Evolutionary conservation across 2,113 vertebrate species (phyloP).

Genomic region (Muscicapa adusta): DNA sequence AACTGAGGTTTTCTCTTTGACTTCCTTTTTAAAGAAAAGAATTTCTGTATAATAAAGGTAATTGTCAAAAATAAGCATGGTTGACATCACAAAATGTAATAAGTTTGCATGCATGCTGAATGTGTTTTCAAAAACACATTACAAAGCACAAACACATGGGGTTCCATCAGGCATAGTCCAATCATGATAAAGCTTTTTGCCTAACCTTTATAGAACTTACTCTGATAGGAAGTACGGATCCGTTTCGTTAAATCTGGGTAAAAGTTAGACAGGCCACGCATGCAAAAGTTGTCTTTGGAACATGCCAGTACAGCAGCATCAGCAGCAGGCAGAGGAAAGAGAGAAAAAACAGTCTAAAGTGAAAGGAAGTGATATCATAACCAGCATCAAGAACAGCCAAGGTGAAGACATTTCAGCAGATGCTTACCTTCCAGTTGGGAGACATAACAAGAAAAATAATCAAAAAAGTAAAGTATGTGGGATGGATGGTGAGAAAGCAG

Average conservation of each 20-base stretch:
- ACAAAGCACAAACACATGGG: conserved; percentile 55
- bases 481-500: conserved; percentile 70
- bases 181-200: conserved; percentile 57
- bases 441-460: conserved; percentile 60
- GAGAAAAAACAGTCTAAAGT: conserved; percentile 80
- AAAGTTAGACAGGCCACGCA: conserved; percentile 99
- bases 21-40: background rate
- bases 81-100: conserved; percentile 44
- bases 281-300: conserved; percentile 98
- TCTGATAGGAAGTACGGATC: conserved; percentile 99
- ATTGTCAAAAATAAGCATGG: conserved; percentile 11
- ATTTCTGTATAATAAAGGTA: background rate
- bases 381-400: conserved; percentile 76
- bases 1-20: background rate
- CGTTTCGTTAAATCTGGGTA: conserved; percentile 99
- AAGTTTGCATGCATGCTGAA: conserved; percentile 74
- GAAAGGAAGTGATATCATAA: conserved; percentile 79
- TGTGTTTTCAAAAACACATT: conserved; percentile 77
- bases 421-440: conserved; percentile 64
- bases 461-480: conserved; percentile 49
- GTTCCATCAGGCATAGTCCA: conserved; percentile 64
- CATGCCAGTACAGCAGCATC: conserved; percentile 94
- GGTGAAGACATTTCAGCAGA: conserved; percentile 72
- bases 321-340: conserved; percentile 83
- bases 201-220: conserved; percentile 87